Conservation (phyloP, 2,797 vertebrate genomes). For the Tapirus indicus region DNA sequence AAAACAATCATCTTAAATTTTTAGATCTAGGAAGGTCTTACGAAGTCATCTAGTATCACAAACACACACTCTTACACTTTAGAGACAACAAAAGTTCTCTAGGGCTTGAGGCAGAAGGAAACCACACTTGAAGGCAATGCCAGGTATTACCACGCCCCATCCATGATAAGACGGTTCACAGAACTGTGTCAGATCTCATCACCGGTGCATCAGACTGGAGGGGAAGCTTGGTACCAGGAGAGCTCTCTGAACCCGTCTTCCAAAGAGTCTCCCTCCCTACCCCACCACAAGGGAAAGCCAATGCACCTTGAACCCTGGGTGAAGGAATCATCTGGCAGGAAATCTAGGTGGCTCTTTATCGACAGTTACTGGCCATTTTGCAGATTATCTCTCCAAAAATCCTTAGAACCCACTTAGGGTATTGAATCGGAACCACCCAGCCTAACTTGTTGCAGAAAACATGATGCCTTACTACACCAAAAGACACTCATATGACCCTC, state of each 20-base stretch:
- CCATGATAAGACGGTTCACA: not conserved
- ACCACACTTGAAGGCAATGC: not conserved
- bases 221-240: not conserved
- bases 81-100: not conserved
- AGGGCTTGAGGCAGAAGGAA: not conserved
- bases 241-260: too few species aligned
- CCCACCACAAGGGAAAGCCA: not conserved
- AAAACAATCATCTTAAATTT: not conserved
- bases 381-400: not conserved
- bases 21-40: not conserved
- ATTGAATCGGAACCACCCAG: not conserved
- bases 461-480: not conserved
- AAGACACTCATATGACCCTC: not conserved
- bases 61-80: too few species aligned
- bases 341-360: not conserved
- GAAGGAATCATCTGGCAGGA: not conserved
- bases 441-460: not conserved
- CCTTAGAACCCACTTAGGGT: not conserved
- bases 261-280: not conserved
- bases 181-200: not conserved
- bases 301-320: not conserved
- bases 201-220: not conserved
- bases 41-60: not conserved
- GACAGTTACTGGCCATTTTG: conserved; percentile 12
- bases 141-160: not conserved